Evolutionary conservation across 2,888 invertebrate species (phyloP).

Genomic region (Tiliacea aurago): DNA sequence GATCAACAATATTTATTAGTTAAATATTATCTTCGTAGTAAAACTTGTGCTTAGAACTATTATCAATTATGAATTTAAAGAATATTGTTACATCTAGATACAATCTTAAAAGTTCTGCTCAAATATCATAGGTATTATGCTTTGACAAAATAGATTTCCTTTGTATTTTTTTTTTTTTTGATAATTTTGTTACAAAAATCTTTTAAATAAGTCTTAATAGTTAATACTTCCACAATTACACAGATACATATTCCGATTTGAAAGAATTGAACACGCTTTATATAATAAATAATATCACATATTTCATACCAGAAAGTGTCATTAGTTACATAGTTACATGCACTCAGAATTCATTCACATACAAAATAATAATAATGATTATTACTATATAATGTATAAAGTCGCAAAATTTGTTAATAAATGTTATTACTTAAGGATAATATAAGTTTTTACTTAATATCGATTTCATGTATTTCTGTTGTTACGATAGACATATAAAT

Average conservation of each 20-base stretch:
- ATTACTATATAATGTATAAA: constrained; percentile 41
- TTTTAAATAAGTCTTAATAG: constrained; percentile 59
- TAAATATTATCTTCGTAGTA: constrained; percentile 60
- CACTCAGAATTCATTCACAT: constrained; percentile 56
- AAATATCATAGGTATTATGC: constrained; percentile 60
- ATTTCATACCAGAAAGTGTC: constrained; percentile 50
- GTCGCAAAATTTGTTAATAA: constrained; percentile 57
- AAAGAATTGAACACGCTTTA: constrained; percentile 40
- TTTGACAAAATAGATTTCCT: constrained; percentile 22
- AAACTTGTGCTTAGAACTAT: constrained; percentile 55
- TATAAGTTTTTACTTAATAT: constrained; percentile 28
- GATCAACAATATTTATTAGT: constrained; percentile 67
- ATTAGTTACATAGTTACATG: constrained; percentile 50
- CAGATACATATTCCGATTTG: constrained; percentile 40
- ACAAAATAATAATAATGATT: constrained; percentile 47
- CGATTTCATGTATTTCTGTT: constrained; percentile 9
- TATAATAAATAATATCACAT: constrained; percentile 68
- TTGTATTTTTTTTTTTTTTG: background rate
- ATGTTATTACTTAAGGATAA: constrained; percentile 38
- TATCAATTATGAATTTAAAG: constrained; percentile 42
- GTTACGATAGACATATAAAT: constrained; percentile 22
- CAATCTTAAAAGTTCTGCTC: constrained; percentile 75
- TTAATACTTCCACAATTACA: constrained; percentile 65
- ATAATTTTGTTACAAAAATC: constrained; percentile 48
- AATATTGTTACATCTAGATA: constrained; percentile 61